A percentile compares a stretch with the other conserved stretches of the same genome.
Conservation (phyloP, 2,888 invertebrate genomes). For the Hydrotaea cyrtoneurina region DNA sequence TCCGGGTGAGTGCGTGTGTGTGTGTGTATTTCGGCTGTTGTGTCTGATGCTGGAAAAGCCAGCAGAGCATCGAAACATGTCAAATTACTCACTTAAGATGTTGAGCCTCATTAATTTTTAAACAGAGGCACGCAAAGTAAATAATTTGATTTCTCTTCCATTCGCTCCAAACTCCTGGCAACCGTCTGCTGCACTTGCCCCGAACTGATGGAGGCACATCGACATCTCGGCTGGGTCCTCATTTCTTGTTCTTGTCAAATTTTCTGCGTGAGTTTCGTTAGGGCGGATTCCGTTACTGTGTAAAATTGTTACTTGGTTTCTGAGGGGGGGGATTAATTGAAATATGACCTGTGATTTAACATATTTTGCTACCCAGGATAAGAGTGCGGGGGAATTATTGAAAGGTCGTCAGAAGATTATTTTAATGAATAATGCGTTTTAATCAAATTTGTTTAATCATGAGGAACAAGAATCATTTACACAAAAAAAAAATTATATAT, state of each 20-base stretch:
- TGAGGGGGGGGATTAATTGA: conserved; percentile 45
- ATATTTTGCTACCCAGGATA: conserved; percentile 22
- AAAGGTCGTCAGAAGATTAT: background rate
- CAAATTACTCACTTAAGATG: conserved; percentile 62
- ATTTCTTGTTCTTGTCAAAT: background rate
- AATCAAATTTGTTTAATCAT: conserved; percentile 52
- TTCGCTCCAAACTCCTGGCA: background rate
- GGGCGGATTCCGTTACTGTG: too few relatives aligned
- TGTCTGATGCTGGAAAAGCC: background rate
- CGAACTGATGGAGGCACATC: background rate
- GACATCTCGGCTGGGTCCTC: background rate
- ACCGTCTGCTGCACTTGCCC: conserved; percentile 21
- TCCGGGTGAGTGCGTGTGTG: background rate
- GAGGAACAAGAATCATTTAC: conserved; percentile 37
- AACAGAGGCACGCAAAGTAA: conserved; percentile 49
- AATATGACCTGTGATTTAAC: conserved; percentile 60
- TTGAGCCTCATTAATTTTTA: conserved; percentile 67
- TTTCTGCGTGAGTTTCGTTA: background rate
- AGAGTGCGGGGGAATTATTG: background rate
- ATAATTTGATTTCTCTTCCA: conserved; percentile 51
- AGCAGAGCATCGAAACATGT: conserved; percentile 47
- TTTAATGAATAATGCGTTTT: conserved; percentile 49
- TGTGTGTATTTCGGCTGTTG: too few relatives aligned
- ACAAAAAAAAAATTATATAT: background rate
- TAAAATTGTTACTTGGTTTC: conserved; percentile 34